Base-by-base conservation (phyloP, 2,797 vertebrate species). In the Varecia variegata region DNA sequence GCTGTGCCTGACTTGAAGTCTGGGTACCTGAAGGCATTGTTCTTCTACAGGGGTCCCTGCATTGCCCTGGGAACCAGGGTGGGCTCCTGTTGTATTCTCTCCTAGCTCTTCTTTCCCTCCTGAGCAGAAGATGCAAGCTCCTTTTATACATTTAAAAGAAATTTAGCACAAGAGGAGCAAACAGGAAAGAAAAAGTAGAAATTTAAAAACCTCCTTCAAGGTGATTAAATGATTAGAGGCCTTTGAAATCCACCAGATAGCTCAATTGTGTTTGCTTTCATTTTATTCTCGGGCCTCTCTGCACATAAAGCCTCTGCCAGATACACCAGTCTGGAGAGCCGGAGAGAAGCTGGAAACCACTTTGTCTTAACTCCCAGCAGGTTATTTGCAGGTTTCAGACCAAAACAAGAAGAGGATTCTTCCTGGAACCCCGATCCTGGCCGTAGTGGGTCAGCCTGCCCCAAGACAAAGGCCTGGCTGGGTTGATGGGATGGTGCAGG, bases 161-260 rank as follows among this genome's bases (percentile, higher is more conserved):
- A 89, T 95, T 97, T 97, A 93, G 93, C 56, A 94, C 54, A 93
- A 96, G 93, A 86, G 95, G 89, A 73, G 25, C 84, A 97, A 97
- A 96, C 68, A 92, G 90, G 58, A 52, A 88, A 85, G 91, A 74
- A 95, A 97, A 8, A 80, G 93, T 67, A 93, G 93, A 85, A 82
- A 98, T 97, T 97, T 97, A 97, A 97, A 98, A 98, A 98, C 85
- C 93, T 98, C 90, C 96, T 98, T 98, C 97, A 95, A 97, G 96
- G 97, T 98, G 98, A 98, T 98, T 98, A 98, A 98, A 96, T 97
- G 92, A 98, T 97, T 96, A 97, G 95, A 85, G 95, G 93, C 88
- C 96, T 98, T 98, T 97, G 97, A 97, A 98, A 97, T 77, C 80
- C 79, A 52, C 62, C 21, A 47, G 95, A 97, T 96, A 96, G 97